A percentile compares a stretch with the other conserved stretches of the same genome.
These are phyloP conservation scores for Girardinus metallicus DNA, from an alignment of 2,797 vertebrate genomes.

Conservation along the genomic window DNA sequence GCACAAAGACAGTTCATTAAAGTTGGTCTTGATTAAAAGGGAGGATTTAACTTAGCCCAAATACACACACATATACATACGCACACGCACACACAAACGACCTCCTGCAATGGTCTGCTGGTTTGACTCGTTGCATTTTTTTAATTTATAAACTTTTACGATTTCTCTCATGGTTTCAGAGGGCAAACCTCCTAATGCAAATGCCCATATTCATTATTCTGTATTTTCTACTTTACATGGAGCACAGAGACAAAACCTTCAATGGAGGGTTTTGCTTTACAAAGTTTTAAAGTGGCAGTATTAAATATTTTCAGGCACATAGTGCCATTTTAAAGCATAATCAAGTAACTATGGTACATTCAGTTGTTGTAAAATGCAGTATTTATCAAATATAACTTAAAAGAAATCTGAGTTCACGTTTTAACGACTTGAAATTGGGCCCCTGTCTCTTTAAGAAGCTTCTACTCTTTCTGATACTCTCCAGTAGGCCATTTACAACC, in stretches of 20 bases:
- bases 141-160: slow-evolving; percentile 39
- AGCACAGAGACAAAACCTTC: background rate
- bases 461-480: too few species aligned
- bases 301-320: background rate
- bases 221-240: slow-evolving; percentile 3
- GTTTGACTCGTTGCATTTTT: slow-evolving; percentile 39
- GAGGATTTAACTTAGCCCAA: slow-evolving; percentile 38
- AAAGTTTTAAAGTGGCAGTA: background rate
- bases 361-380: too few species aligned
- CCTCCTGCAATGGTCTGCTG: slow-evolving; percentile 9
- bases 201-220: slow-evolving; percentile 49
- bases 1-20: slow-evolving; percentile 83
- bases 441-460: too few species aligned
- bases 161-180: slow-evolving; percentile 18
- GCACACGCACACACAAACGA: slow-evolving; percentile 9
- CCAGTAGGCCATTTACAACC: too few species aligned
- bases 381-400: too few species aligned
- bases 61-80: slow-evolving; percentile 30
- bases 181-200: slow-evolving; percentile 46
- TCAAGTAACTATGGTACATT: too few species aligned
- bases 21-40: slow-evolving; percentile 82
- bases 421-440: too few species aligned
- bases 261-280: background rate
- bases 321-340: too few species aligned
- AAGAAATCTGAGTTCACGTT: too few species aligned